Evolutionary conservation across 2,888 invertebrate species (phyloP), one percentile per base, ranked within the genome.

Genomic region (Aromia moschata): DNA sequence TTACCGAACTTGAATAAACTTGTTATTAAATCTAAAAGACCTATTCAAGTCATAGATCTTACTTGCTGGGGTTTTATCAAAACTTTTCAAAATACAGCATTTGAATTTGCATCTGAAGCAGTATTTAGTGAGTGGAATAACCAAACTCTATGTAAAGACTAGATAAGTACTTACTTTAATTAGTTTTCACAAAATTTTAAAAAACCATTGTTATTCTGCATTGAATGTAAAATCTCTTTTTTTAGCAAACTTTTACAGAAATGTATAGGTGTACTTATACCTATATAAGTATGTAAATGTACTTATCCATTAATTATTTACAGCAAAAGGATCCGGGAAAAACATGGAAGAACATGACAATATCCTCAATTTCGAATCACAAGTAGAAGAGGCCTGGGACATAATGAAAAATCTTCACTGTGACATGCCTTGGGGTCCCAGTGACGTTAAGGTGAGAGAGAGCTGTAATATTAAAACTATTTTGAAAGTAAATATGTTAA

Each of bases 1-100:
- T 16, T 49, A 1, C 37, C 36, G 1, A 49, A 36, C 4, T 49
- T 49, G 12, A 38, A 37, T 3, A 49, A 49, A 25, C 25, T 49
- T 30, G 38, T 49, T 4, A 40, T 49, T 37, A 49, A 49, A 37
- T 49, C 49, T 15, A 36, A 15, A 20, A 49, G 49, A n/a, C 20
- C 49, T 11, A 7, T 49, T 9, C 49, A 36, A n/a, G 16, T 49
- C 14, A 37, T 49, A 12, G 49, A 49, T 15, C 25, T 49, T 17
- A 49, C 36, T 25, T 37, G 25, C 38, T 49, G 37, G 38, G 49
- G 49, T n/a, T n/a, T 49, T 9, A 38, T 2, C 17, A 49, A 49
- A 37, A 37, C 38, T 37, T 49, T 25, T 37, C 49, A 49, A 16
- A 38, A 15, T 7, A 36, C 36, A 12, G 12, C 37, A 18, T 37